These are phyloP conservation scores for Tenrec ecaudatus DNA, from an alignment of 2,113 vertebrate species.

Conservation along the genomic window DNA sequence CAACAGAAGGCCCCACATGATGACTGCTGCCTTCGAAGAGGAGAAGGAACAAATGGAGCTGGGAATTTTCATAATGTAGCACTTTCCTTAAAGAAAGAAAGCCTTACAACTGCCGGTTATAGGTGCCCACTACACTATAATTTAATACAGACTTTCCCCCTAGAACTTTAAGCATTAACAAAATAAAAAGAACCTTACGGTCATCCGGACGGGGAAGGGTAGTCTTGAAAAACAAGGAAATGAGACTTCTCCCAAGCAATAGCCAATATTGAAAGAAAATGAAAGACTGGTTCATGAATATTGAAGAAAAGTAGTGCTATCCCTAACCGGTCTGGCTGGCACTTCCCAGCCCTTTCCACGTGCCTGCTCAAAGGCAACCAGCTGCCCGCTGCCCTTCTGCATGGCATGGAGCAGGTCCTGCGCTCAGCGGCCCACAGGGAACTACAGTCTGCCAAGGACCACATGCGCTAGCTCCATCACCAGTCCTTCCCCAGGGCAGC, in stretches of 20 bases:
- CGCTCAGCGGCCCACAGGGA: neutral
- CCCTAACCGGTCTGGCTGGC: neutral
- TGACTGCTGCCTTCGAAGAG: slow-evolving; percentile 25
- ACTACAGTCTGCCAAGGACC: neutral
- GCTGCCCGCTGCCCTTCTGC: neutral
- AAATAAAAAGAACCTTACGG: neutral
- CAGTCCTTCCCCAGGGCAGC: neutral
- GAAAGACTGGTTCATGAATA: neutral
- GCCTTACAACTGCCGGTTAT: slow-evolving; percentile 47
- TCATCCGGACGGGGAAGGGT: neutral
- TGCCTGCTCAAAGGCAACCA: neutral
- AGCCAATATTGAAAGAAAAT: slow-evolving; percentile 4
- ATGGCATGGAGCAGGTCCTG: too few relatives aligned
- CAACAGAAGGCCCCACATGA: neutral
- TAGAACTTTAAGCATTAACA: neutral
- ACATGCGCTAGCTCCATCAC: neutral
- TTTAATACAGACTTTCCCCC: neutral
- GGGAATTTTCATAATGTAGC: slow-evolving; percentile 12
- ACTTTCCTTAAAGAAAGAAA: slow-evolving; percentile 19
- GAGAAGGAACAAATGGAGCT: slow-evolving; percentile 32
- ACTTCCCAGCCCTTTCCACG: neutral
- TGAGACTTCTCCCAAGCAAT: neutral
- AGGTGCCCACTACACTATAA: slow-evolving; percentile 4
- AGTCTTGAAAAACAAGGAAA: slow-evolving; percentile 42
- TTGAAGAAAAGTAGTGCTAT: neutral